Evolutionary conservation across 2,888 invertebrate species (phyloP).

Genomic region (Helleia helle): DNA sequence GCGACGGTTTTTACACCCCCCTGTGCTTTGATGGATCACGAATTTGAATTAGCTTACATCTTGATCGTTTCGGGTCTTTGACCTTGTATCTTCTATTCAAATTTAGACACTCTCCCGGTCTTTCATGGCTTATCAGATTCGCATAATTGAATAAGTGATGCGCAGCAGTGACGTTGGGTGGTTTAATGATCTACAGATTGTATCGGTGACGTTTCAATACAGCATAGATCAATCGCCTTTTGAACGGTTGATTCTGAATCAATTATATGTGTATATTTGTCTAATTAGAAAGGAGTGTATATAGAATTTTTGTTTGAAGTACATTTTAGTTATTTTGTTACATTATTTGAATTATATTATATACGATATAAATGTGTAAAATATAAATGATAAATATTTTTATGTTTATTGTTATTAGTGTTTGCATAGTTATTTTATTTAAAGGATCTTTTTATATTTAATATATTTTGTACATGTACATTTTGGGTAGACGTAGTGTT

Average conservation of each 20-base stretch:
- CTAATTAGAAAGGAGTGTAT: too few species aligned
- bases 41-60: conserved; percentile 43
- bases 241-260: conserved; percentile 17
- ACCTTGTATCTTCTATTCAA: conserved; percentile 23
- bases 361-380: too few species aligned
- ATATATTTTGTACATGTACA: too few species aligned
- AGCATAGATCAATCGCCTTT: conserved; percentile 48
- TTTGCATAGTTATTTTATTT: too few species aligned
- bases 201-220: conserved; percentile 72
- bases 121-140: conserved; percentile 54
- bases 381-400: too few species aligned
- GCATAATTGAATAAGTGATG: conserved; percentile 68
- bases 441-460: too few species aligned
- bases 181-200: conserved; percentile 60
- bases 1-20: conserved; percentile 50
- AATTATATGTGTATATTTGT: too few species aligned
- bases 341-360: too few species aligned
- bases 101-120: conserved; percentile 36
- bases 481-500: too few species aligned
- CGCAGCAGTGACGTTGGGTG: conserved; percentile 33
- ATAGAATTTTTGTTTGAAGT: too few species aligned
- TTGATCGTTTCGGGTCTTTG: conserved; percentile 24
- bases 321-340: too few species aligned
- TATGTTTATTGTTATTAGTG: too few species aligned
- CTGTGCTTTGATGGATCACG: conserved; percentile 46